Evolutionary conservation across 2,113 vertebrate species (phyloP), one percentile per base, ranked within the genome.

Genomic region (Oceanodroma tethys): DNA sequence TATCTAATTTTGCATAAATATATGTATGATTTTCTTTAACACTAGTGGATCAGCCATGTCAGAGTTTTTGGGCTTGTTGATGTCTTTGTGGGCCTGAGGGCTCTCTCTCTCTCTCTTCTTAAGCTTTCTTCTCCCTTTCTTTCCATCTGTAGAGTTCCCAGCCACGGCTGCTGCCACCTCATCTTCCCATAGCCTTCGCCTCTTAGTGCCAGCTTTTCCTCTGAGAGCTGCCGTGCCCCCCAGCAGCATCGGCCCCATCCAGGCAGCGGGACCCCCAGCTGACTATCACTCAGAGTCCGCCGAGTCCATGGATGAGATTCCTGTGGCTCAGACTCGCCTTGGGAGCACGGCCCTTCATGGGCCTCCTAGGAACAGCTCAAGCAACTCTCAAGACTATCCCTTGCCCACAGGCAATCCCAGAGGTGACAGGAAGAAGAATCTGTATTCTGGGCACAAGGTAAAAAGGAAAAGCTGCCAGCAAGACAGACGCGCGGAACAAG

Each of bases 281-380:
- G 98, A 99, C 71, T 99, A 98, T 98, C 98, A 98, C 90, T 99
- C 99, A 1, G 98, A 99, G 93, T 99, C 99, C 0, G 98, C 99
- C 0, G 99, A 99, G 91, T 99, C 99, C 74, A 95, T 99, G 98
- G 98, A 99, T 83, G 99, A 99, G 97, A 99, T 99, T 71, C 99
- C 99, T 0, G 98, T 99, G 97, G 98, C 98, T 23, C 97, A 99
- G 97, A 99, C 98, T 50, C 97, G 81, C 67, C 98, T 99, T 58
- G 99, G 99, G 93, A 99, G 98, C 27, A 96, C 97, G 0, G 96
- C 98, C 56, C 85, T 96, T 86, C 96, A n/a, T 3, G 50, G 67
- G 40, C 83, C 58, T 93, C 71, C 90, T 60, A 81, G 71, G 40
- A 93, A 53, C 34, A 58, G 56, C 38, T 72, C 43, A 0, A 72